Evolutionary conservation across 2,888 invertebrate species (phyloP).

Genomic region (Pyrrhia umbra): DNA sequence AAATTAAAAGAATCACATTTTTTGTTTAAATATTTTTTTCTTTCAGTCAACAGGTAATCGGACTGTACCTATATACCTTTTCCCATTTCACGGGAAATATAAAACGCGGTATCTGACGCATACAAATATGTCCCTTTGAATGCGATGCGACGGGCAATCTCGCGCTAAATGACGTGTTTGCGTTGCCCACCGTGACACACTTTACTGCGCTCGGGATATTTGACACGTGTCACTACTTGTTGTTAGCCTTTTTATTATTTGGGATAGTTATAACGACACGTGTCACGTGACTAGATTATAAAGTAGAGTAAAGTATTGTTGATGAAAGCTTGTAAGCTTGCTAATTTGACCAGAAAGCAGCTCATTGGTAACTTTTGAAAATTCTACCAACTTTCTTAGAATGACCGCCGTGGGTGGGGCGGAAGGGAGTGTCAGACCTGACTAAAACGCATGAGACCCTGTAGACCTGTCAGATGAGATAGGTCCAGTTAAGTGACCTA

Average conservation of each 20-base stretch:
- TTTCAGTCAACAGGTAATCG: not conserved
- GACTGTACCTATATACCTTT: not conserved
- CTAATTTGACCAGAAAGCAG: too few relatives aligned
- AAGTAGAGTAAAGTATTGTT: too few relatives aligned
- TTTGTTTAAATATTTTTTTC: not conserved
- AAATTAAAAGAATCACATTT: not conserved
- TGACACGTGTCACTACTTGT: not conserved
- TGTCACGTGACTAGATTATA: too few relatives aligned
- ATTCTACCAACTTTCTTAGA: too few relatives aligned
- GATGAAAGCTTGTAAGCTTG: too few relatives aligned
- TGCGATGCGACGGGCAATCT: slow-evolving; percentile 20
- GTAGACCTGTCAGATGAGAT: too few relatives aligned
- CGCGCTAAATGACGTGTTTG: slow-evolving; percentile 22
- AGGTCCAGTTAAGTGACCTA: too few relatives aligned
- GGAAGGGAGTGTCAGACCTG: too few relatives aligned
- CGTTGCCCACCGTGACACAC: slow-evolving; percentile 3
- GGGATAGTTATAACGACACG: too few relatives aligned
- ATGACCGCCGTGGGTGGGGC: too few relatives aligned
- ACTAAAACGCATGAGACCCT: too few relatives aligned
- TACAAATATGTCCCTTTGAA: slow-evolving; percentile 26
- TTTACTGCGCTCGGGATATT: not conserved
- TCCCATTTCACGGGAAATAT: not conserved
- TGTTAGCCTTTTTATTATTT: not conserved
- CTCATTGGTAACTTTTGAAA: too few relatives aligned
- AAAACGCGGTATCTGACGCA: not conserved